phyloP scores from a whole-genome alignment of 2,888 invertebrate species.

The Sylvicola cinctus region DNA sequence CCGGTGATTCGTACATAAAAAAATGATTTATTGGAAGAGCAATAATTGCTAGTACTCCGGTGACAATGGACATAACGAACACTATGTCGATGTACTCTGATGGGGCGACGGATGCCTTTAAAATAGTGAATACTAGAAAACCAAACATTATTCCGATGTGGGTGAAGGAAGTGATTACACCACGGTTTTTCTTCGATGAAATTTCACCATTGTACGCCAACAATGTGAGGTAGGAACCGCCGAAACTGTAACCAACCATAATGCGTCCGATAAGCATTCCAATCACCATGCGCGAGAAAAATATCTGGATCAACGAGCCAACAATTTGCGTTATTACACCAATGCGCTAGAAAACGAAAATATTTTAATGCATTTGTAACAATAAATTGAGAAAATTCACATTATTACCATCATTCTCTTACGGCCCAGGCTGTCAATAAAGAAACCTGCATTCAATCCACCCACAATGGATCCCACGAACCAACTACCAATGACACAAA shows the following conservation, averaged over 20 bases:
- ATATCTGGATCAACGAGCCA: conserved; percentile 1
- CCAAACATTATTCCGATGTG: conserved; percentile 1
- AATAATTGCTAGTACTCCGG: neutral
- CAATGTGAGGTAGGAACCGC: neutral
- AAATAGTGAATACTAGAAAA: neutral
- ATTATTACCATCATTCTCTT: conserved; percentile 2
- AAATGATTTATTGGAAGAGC: conserved; percentile 1
- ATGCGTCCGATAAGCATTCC: conserved; percentile 1
- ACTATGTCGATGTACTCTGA: conserved; percentile 1
- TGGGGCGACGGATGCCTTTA: neutral
- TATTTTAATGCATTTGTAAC: neutral
- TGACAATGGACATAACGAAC: neutral
- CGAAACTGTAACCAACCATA: neutral
- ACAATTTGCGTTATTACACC: neutral
- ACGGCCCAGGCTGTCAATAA: conserved; percentile 1
- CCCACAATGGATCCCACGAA: conserved; percentile 2
- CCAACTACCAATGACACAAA: conserved; percentile 1
- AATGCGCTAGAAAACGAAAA: conserved; percentile 1
- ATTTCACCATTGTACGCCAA: conserved; percentile 1
- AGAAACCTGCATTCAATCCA: conserved; percentile 1
- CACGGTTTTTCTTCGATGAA: conserved; percentile 1
- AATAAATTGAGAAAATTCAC: neutral
- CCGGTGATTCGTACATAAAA: conserved; percentile 1
- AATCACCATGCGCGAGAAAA: neutral
- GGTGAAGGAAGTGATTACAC: neutral